Evolutionary conservation across 1,140 invertebrate genomes (phyloP).

Genomic region (Dufourea novaeangliae): DNA sequence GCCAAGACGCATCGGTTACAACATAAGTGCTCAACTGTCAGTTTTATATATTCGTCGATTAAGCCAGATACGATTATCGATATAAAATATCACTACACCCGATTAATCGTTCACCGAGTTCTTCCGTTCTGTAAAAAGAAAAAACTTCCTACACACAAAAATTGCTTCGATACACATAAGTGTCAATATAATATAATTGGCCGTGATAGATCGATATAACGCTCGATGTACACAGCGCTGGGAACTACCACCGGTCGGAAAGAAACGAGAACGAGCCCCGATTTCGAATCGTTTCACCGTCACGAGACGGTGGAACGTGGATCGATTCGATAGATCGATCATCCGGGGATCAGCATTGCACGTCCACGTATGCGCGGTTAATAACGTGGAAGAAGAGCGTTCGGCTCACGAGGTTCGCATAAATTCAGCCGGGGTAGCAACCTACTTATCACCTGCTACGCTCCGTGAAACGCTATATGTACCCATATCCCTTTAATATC

Average conservation of each 20-base stretch:
- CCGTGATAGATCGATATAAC: constrained; percentile 26
- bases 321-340: constrained; percentile 33
- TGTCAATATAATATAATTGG: too few relatives aligned
- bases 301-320: neutral
- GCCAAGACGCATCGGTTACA: too few relatives aligned
- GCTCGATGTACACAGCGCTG: constrained; percentile 17
- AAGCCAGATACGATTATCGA: too few relatives aligned
- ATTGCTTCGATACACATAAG: constrained; percentile 28
- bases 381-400: constrained; percentile 37
- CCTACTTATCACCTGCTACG: constrained; percentile 63
- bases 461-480: constrained; percentile 59
- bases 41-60: too few relatives aligned
- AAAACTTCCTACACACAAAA: too few relatives aligned
- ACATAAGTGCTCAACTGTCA: too few relatives aligned
- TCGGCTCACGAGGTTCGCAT: constrained; percentile 50
- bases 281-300: constrained; percentile 37
- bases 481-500: constrained; percentile 66
- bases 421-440: constrained; percentile 57
- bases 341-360: neutral
- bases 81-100: too few relatives aligned
- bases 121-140: too few relatives aligned
- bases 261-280: constrained; percentile 52
- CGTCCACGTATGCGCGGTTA: constrained; percentile 15
- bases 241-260: neutral
- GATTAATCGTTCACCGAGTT: too few relatives aligned